A percentile compares a stretch with the other conserved stretches of the same genome.
These are phyloP conservation scores for Rhaphigaster nebulosa DNA, from an alignment of 2,888 invertebrate genomes.

Conservation along the genomic window DNA sequence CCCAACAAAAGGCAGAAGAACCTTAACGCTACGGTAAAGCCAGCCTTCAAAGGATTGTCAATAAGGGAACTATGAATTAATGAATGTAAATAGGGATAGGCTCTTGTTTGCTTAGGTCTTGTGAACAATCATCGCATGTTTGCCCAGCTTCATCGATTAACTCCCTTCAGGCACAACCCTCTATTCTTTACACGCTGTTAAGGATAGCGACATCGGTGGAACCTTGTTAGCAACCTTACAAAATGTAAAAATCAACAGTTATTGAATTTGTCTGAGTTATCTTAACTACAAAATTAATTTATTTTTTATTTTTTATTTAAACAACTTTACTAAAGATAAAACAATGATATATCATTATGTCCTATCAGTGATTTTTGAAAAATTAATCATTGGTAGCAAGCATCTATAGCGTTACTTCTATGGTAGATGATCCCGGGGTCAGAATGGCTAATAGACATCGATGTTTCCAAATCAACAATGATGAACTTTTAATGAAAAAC, in stretches of 20 bases:
- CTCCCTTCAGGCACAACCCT: background rate
- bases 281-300: too few relatives aligned
- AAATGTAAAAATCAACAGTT: background rate
- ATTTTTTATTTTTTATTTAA: too few relatives aligned
- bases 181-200: background rate
- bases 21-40: background rate
- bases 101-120: background rate
- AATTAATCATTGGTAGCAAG: too few relatives aligned
- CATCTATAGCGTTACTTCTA: too few relatives aligned
- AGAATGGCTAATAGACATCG: too few relatives aligned
- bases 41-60: slow-evolving; percentile 31
- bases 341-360: too few relatives aligned
- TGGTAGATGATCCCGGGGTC: too few relatives aligned
- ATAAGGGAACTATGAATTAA: slow-evolving; percentile 22
- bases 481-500: too few relatives aligned
- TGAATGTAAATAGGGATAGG: slow-evolving; percentile 28
- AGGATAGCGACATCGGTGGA: background rate
- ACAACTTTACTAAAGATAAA: too few relatives aligned
- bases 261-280: too few relatives aligned
- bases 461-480: too few relatives aligned
- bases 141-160: background rate
- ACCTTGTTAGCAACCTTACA: background rate
- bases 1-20: background rate
- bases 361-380: too few relatives aligned
- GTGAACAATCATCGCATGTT: slow-evolving; percentile 16